These are phyloP conservation scores for Mya arenaria DNA, from an alignment of 1,140 invertebrate genomes.

Conservation along the genomic window DNA sequence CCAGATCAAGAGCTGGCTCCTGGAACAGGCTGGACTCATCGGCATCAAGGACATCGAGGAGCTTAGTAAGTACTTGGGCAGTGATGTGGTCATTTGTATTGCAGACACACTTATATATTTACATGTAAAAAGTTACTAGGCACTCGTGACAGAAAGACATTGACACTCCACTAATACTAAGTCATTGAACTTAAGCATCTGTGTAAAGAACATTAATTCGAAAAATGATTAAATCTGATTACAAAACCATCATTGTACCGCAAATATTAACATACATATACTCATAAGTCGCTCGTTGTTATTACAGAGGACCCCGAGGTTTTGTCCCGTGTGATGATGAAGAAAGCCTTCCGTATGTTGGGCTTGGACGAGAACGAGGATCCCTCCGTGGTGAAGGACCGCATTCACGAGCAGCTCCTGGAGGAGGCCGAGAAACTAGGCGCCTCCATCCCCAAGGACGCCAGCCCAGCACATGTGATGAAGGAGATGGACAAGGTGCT, in stretches of 20 bases:
- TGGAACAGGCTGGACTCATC: slow-evolving; percentile 33
- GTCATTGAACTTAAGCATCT: too few species aligned
- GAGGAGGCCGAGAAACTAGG: slow-evolving; percentile 46
- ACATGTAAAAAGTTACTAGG: too few species aligned
- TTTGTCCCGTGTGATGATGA: slow-evolving; percentile 31
- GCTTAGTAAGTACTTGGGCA: slow-evolving; percentile 49
- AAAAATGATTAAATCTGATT: too few species aligned
- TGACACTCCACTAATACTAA: too few species aligned
- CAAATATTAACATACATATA: too few species aligned
- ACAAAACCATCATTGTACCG: too few species aligned
- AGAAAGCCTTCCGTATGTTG: slow-evolving; percentile 43
- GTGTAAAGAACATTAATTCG: neutral
- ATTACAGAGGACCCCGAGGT: slow-evolving; percentile 46
- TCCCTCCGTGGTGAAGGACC: slow-evolving; percentile 32
- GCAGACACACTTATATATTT: too few species aligned
- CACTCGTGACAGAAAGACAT: too few species aligned
- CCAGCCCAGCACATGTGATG: slow-evolving; percentile 28
- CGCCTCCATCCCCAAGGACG: slow-evolving; percentile 28
- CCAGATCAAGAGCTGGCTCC: slow-evolving; percentile 26
- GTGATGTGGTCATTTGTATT: too few species aligned
- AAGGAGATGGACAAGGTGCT: slow-evolving; percentile 46
- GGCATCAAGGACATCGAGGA: slow-evolving; percentile 52
- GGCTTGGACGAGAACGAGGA: slow-evolving; percentile 44
- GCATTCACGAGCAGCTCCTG: slow-evolving; percentile 42
- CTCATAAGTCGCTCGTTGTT: too few species aligned